Conservation (phyloP, 2,888 invertebrate species). For the Kuschelorhynchus macadamiae region DNA sequence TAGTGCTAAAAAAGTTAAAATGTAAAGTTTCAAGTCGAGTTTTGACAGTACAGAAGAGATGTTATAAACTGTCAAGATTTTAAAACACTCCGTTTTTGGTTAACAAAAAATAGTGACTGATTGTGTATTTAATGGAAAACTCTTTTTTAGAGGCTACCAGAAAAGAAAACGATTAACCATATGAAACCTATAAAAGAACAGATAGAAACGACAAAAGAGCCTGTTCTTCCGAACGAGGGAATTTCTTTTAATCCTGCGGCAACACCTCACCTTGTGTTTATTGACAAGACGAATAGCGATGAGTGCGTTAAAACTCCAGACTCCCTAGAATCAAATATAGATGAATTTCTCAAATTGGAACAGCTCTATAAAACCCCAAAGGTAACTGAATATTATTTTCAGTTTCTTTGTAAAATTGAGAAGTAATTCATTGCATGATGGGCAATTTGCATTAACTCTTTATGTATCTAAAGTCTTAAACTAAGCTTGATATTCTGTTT, state of each 20-base stretch:
- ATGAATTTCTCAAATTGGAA: slow-evolving; percentile 24
- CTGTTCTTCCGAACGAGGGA: neutral
- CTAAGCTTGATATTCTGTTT: too few species aligned
- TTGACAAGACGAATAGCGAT: neutral
- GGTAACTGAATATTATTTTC: slow-evolving; percentile 1
- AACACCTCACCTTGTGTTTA: slow-evolving; percentile 10
- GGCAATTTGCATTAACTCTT: too few species aligned
- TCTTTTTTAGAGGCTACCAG: neutral
- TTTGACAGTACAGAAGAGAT: too few species aligned
- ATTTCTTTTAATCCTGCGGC: slow-evolving; percentile 3
- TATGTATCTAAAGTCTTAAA: too few species aligned
- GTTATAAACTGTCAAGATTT: too few species aligned
- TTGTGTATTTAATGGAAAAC: too few species aligned
- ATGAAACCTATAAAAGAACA: slow-evolving; percentile 13
- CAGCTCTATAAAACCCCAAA: slow-evolving; percentile 17
- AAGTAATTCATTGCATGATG: too few species aligned
- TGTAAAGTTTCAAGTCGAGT: too few species aligned
- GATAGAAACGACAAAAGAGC: neutral
- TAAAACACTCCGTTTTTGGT: too few species aligned
- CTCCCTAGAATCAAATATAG: slow-evolving; percentile 8
- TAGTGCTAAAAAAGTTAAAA: too few species aligned
- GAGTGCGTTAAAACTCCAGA: slow-evolving; percentile 13
- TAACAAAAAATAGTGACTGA: too few species aligned
- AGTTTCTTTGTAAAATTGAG: too few species aligned
- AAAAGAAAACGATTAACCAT: neutral